Percentiles rank a stretch among this genome's conserved stretches.
Conservation (phyloP, 1,140 invertebrate genomes). For the Solenopsis invicta region DNA sequence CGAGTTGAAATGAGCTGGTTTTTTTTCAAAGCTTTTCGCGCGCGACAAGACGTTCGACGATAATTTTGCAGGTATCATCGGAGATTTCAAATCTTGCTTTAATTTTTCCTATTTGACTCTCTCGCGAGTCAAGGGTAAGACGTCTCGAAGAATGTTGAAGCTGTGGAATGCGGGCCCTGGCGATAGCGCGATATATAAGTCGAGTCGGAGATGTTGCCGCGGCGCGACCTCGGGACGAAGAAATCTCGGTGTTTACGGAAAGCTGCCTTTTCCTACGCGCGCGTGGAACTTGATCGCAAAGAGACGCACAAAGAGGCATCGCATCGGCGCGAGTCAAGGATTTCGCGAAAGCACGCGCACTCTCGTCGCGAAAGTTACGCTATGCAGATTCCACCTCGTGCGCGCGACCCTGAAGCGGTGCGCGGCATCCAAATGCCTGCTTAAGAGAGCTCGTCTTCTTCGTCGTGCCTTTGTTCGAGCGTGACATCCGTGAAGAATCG, state of each 20-base stretch:
- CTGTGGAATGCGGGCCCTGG: constrained; percentile 2
- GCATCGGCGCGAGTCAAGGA: constrained; percentile 46
- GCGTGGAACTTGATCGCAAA: constrained; percentile 46
- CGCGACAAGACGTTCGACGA: background rate
- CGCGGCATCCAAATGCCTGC: constrained; percentile 73
- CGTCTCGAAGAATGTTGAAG: background rate
- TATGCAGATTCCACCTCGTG: constrained; percentile 55
- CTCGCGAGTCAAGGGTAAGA: background rate
- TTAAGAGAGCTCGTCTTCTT: constrained; percentile 68
- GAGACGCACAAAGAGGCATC: background rate
- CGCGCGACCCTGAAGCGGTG: constrained; percentile 38
- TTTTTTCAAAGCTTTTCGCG: background rate
- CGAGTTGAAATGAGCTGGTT: background rate
- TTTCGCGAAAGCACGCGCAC: constrained; percentile 29
- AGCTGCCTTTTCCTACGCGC: background rate
- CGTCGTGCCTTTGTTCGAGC: constrained; percentile 64
- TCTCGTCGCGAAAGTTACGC: constrained; percentile 49
- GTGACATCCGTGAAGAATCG: constrained; percentile 70
- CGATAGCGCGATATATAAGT: constrained; percentile 5
- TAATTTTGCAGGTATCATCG: background rate
- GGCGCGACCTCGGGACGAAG: constrained; percentile 37
- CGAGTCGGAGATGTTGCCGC: constrained; percentile 18
- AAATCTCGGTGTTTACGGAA: constrained; percentile 34
- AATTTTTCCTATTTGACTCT: background rate
- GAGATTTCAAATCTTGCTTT: background rate